phyloP scores from a whole-genome alignment of 2,113 vertebrate genomes.

The Cyanoderma ruficeps region DNA sequence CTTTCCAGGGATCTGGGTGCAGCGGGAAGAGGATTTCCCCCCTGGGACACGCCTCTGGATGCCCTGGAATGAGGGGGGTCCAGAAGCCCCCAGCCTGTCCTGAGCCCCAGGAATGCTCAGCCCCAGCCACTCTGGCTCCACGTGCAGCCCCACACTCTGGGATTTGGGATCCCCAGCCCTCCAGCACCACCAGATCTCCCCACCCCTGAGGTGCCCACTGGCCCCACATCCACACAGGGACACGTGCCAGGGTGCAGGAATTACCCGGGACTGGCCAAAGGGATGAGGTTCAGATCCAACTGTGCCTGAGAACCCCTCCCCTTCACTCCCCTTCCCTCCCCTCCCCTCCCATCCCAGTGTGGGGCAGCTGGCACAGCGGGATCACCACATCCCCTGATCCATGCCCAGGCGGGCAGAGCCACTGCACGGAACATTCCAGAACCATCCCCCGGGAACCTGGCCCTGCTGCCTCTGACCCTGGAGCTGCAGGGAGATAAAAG shows the following conservation, averaged over 20 bases:
- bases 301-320: not conserved
- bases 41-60: not conserved
- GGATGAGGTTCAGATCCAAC: accelerated
- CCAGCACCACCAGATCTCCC: accelerated
- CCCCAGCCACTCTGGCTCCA: accelerated
- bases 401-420: not conserved
- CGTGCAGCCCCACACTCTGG: accelerated
- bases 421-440: not conserved
- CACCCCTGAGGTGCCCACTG: accelerated
- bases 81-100: not conserved
- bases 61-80: not conserved
- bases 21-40: not conserved
- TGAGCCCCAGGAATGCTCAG: not conserved
- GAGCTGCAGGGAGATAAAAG: accelerated
- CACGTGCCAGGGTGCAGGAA: accelerated
- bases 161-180: accelerated
- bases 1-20: not conserved
- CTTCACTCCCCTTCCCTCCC: no score
- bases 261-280: accelerated
- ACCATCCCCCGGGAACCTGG: accelerated
- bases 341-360: not conserved
- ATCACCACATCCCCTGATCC: not conserved
- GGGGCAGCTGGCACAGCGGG: not conserved
- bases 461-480: not conserved
- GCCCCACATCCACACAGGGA: not conserved